Base-by-base conservation (phyloP, 1,140 invertebrate species). In the Uloborus diversus region DNA sequence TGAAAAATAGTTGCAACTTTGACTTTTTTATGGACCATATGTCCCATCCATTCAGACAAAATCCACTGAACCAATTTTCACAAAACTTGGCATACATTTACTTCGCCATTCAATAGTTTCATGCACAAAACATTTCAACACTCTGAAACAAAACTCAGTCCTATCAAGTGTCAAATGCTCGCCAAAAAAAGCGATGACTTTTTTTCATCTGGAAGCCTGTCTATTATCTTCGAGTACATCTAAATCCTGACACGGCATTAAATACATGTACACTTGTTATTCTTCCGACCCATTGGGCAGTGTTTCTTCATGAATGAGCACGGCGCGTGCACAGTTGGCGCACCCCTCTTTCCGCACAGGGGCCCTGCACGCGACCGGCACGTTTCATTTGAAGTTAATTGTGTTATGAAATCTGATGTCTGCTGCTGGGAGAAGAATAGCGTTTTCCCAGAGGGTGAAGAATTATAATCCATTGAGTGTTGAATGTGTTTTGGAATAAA, bases 361-460 rank as follows among this genome's bases (percentile, higher is more conserved):
- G 53, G 27, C 32, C 25, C 33, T 17, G 9, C 62, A 65, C 33
- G 62, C 32, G 23, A 20, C 14, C 62, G 57, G 27, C 57, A 37
- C 62, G 37, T 65, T 27, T 9, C 23, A 13, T 17, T 42, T 17
- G 9, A 13, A 13, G 62, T 42, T 65, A 65, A 35, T 65, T 65
- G 35, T 42, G 25, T 65, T 65, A 65, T 33, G 33, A 42, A 65
- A 65, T 65, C 33, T 32, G 62, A 2, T 65, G 47, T 11, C 33
- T 28, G 37, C 17, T 9, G 17, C 37, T 42, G 37, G n/a, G 32
- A 7, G 17, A 2, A 23, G 7, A 35, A 65, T 20, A 23, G 27
- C 62, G 37, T 65, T 32, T 42, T 65, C 33, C 37, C 2, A 42
- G n/a, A n/a, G n/a, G n/a, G n/a, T 62, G 59, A 33, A 62, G 59